Evolutionary conservation across 1,140 invertebrate genomes (phyloP).

Genomic region (Drosophila insularis): DNA sequence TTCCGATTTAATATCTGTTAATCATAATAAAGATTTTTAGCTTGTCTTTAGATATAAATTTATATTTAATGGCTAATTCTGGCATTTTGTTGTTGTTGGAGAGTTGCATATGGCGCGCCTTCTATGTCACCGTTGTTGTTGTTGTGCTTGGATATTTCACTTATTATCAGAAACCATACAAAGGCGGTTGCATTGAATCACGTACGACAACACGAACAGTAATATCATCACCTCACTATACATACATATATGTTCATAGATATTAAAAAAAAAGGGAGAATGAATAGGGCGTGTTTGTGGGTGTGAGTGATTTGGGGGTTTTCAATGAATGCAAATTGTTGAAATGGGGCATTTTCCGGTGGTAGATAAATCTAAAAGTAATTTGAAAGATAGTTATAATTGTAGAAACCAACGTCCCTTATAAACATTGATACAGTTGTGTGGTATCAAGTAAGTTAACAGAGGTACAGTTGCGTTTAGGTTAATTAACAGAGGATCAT

Average conservation of each 20-base stretch:
- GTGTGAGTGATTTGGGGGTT: neutral
- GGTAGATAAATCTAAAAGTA: no score
- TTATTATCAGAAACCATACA: conserved; percentile 47
- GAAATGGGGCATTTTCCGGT: neutral
- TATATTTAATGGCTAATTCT: conserved; percentile 4
- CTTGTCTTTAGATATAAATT: neutral
- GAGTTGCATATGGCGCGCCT: neutral
- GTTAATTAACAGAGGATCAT: no score
- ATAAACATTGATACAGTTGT: no score
- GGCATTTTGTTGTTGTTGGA: conserved; percentile 8
- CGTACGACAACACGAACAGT: conserved; percentile 44
- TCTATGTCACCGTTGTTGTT: conserved; percentile 1
- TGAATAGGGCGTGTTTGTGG: conserved; percentile 3
- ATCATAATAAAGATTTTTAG: no score
- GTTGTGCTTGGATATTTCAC: conserved; percentile 34
- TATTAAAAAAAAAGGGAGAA: no score
- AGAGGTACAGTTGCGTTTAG: neutral
- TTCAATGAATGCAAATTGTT: neutral
- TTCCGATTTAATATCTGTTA: no score
- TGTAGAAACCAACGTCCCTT: no score
- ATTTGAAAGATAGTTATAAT: no score
- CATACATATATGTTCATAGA: no score
- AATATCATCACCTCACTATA: conserved; percentile 3
- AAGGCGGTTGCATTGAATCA: conserved; percentile 69
- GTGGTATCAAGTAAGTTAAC: neutral